These are phyloP conservation scores for Exaiptasia diaphana DNA, from an alignment of 64 coral and sea anemone species.

Conservation along the genomic window DNA sequence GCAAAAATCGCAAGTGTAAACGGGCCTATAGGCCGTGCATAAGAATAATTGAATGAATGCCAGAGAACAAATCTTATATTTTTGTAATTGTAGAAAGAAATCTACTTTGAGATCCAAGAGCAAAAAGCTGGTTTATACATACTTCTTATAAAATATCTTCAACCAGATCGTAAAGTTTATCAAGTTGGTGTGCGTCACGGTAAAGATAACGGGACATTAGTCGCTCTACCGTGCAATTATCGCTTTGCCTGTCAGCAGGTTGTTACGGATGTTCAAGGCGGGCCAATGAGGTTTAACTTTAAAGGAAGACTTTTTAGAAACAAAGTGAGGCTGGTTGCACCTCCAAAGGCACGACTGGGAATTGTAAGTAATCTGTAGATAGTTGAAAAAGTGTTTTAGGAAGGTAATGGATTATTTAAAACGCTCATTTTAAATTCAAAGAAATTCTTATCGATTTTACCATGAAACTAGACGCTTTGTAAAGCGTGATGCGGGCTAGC, in stretches of 20 bases:
- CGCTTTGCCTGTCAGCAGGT: constrained; percentile 65
- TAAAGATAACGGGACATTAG: constrained; percentile 18
- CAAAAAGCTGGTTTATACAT: constrained; percentile 12
- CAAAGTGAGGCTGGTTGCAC: constrained; percentile 34
- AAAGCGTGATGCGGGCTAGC: no score
- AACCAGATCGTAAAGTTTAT: constrained; percentile 27
- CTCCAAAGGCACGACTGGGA: constrained; percentile 33
- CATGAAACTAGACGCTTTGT: no score
- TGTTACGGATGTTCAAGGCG: neutral
- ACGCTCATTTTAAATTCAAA: no score
- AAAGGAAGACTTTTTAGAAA: neutral
- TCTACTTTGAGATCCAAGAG: constrained; percentile 41
- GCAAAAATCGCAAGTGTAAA: no score
- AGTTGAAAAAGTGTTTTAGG: neutral
- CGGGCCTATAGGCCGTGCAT: no score
- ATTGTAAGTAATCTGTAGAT: constrained; percentile 48
- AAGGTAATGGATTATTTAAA: neutral
- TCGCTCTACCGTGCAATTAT: constrained; percentile 63
- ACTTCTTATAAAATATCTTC: constrained; percentile 34
- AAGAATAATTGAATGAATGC: no score
- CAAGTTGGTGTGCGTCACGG: neutral
- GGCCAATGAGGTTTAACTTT: constrained; percentile 40
- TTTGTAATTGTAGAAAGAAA: no score
- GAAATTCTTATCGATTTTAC: no score
- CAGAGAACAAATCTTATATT: no score